A percentile compares a stretch with the other conserved stretches of the same genome.
Evolutionary conservation across 2,888 invertebrate genomes (phyloP).

Genomic region (Fabriciana adippe): DNA sequence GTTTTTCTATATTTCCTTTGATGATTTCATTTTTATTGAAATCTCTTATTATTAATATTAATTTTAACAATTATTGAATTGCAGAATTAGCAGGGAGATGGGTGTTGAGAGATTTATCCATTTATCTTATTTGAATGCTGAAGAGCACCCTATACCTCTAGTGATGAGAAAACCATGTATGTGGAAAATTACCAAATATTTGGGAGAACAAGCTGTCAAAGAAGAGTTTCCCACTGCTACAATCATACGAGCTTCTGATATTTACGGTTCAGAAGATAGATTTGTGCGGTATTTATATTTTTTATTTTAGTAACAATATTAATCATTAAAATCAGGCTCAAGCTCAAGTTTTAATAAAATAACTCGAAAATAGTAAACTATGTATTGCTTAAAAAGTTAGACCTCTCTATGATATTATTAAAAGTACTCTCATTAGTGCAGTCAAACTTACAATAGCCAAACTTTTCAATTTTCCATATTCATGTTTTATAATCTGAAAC

Average conservation of each 20-base stretch:
- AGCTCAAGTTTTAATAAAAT: no score
- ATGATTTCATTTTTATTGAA: no score
- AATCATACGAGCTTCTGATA: conserved; percentile 95
- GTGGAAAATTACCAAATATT: conserved; percentile 89
- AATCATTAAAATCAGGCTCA: not conserved
- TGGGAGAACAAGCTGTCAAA: conserved; percentile 94
- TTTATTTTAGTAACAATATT: not conserved
- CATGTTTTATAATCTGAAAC: no score
- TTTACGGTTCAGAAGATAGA: conserved; percentile 95
- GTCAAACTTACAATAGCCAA: no score
- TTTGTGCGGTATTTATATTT: conserved; percentile 85
- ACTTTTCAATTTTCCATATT: no score
- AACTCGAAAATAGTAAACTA: no score
- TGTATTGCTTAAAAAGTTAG: no score
- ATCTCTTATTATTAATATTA: not conserved
- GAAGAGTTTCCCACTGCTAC: conserved; percentile 98
- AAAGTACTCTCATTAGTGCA: no score
- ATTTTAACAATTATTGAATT: conserved; percentile 32
- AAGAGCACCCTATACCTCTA: conserved; percentile 85
- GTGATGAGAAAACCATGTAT: conserved; percentile 88
- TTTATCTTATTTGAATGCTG: conserved; percentile 92
- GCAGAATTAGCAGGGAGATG: conserved; percentile 83
- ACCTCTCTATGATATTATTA: no score
- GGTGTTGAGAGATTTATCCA: conserved; percentile 97
- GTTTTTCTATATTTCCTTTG: no score